phyloP scores from a whole-genome alignment of 1,140 invertebrate species.

The Trypoxylus dichotomus region DNA sequence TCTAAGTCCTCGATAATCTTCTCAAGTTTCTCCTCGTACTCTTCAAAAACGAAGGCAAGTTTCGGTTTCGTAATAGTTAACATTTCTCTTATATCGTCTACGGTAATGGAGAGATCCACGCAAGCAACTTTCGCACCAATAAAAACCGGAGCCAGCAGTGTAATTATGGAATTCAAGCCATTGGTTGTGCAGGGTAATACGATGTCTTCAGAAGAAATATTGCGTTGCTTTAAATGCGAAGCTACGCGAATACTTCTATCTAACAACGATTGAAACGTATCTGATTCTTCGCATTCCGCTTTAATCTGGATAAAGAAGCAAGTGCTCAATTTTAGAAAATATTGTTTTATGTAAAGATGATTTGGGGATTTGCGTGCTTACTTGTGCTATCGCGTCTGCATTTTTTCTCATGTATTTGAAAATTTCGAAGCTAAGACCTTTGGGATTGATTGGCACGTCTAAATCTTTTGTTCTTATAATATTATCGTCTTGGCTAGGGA shows the following conservation, averaged over 20 bases:
- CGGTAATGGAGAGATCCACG: conserved; percentile 26
- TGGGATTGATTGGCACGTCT: background rate
- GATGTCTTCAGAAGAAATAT: conserved; percentile 46
- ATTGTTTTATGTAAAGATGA: background rate
- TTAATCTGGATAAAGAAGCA: conserved; percentile 51
- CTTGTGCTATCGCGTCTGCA: background rate
- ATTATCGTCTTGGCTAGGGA: conserved; percentile 10
- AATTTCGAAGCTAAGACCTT: background rate
- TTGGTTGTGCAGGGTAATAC: conserved; percentile 49
- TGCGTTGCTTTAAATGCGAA: conserved; percentile 43
- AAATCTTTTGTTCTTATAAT: conserved; percentile 20
- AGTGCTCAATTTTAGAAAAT: background rate
- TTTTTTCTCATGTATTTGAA: background rate
- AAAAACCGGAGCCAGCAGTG: conserved; percentile 47
- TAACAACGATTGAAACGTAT: conserved; percentile 47
- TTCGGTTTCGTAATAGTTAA: conserved; percentile 49
- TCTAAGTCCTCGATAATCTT: conserved; percentile 38
- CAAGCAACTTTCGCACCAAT: conserved; percentile 39
- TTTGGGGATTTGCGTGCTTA: background rate
- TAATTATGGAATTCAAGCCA: conserved; percentile 46
- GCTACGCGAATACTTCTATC: conserved; percentile 48
- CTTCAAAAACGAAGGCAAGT: conserved; percentile 48
- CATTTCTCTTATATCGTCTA: conserved; percentile 42
- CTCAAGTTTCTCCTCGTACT: conserved; percentile 34
- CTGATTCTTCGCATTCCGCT: conserved; percentile 46